Percentiles rank a stretch among this genome's conserved stretches.
phyloP scores from a whole-genome alignment of 2,113 vertebrate genomes.

The Nothocercus nigrocapillus region DNA sequence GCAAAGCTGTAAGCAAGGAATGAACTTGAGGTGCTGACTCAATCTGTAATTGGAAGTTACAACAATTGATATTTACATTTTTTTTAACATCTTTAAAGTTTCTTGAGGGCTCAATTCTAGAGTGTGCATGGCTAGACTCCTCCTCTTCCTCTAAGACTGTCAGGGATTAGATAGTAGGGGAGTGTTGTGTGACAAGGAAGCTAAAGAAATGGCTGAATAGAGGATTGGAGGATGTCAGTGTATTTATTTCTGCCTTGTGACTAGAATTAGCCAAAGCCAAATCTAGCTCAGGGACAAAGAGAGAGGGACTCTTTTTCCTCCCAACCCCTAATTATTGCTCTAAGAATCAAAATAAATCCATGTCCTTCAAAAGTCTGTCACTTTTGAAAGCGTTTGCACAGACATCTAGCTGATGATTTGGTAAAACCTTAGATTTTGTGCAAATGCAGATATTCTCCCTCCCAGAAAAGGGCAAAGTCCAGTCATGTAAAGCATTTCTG shows the following conservation, averaged over 20 bases:
- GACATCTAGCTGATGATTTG: neutral
- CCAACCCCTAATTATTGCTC: fast-evolving
- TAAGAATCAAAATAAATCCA: neutral
- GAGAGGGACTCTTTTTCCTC: fast-evolving
- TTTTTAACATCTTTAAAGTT: neutral
- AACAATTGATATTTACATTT: neutral
- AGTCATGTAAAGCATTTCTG: neutral
- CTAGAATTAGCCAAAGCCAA: neutral
- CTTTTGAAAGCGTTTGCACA: neutral
- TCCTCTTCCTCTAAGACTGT: neutral
- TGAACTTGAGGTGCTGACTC: neutral
- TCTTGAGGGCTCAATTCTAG: neutral
- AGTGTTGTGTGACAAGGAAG: neutral
- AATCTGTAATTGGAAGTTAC: neutral
- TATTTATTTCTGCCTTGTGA: neutral
- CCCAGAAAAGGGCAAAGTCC: neutral
- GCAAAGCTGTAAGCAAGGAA: neutral
- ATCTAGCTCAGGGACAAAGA: neutral
- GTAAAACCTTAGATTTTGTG: neutral
- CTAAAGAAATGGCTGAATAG: neutral
- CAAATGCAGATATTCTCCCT: neutral
- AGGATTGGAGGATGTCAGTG: neutral
- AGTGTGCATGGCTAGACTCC: neutral
- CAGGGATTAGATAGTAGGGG: neutral
- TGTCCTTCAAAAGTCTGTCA: neutral